phyloP scores from a whole-genome alignment of 1,140 invertebrate species.

The Arctopsyche grandis region DNA sequence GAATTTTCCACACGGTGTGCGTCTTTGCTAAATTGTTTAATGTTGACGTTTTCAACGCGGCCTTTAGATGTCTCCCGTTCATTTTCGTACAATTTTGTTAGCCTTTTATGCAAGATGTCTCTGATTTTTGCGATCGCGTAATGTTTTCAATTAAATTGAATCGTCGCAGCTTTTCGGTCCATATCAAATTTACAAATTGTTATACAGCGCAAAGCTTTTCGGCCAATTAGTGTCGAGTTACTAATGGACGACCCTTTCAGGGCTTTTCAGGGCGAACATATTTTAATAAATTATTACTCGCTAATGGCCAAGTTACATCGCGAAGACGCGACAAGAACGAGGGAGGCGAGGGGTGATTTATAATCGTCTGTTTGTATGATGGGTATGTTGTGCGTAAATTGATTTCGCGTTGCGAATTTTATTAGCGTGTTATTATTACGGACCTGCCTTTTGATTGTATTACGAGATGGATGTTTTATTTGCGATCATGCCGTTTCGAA shows the following conservation, averaged over 20 bases:
- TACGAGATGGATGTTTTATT: not conserved
- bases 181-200: constrained; percentile 1
- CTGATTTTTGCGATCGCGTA: not conserved
- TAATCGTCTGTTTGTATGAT: too few relatives aligned
- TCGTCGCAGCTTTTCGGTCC: not conserved
- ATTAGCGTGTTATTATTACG: not conserved
- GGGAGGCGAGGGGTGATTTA: not conserved
- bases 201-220: constrained; percentile 6
- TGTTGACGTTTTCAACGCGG: not conserved
- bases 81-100: not conserved
- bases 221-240: not conserved
- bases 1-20: constrained; percentile 20
- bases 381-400: too few relatives aligned
- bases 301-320: constrained; percentile 21
- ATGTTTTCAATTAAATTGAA: not conserved
- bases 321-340: not conserved
- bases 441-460: not conserved
- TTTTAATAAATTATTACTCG: constrained; percentile 26
- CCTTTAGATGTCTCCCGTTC: not conserved
- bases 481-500: constrained; percentile 21
- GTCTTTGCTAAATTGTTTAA: constrained; percentile 23
- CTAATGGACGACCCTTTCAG: not conserved
- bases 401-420: not conserved
- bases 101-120: constrained; percentile 19
- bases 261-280: not conserved